Evolutionary conservation across 2,113 vertebrate genomes (phyloP).

Genomic region (Spizaetus ornatus): DNA sequence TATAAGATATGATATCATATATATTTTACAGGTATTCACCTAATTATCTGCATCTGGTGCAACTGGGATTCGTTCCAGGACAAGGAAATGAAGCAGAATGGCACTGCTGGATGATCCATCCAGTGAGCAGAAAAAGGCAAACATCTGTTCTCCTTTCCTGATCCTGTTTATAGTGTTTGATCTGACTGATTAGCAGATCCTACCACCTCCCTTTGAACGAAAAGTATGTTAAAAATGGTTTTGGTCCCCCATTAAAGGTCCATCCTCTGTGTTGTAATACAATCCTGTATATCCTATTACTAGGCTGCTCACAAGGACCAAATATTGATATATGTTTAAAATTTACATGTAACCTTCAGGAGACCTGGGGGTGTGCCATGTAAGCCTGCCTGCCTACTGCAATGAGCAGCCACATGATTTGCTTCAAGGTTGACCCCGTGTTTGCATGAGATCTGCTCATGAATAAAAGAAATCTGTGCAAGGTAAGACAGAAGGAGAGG

Average conservation of each 20-base stretch:
- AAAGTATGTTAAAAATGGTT: not conserved
- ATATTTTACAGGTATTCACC: not conserved
- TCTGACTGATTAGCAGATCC: not conserved
- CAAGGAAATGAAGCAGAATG: not conserved
- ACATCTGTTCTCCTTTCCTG: not conserved
- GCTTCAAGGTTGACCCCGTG: not conserved
- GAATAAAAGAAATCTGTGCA: not conserved
- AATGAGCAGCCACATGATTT: not conserved
- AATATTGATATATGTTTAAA: not conserved
- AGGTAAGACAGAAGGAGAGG: not conserved
- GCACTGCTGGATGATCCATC: not conserved
- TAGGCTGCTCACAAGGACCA: not conserved
- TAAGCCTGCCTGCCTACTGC: not conserved
- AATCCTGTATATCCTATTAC: not conserved
- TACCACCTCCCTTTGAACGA: not conserved
- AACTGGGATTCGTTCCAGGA: not conserved
- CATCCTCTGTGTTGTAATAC: not conserved
- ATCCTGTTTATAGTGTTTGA: not conserved
- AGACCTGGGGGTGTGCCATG: not conserved
- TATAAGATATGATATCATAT: not conserved
- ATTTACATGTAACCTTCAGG: not conserved
- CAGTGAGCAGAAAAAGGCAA: not conserved
- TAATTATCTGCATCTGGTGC: not conserved
- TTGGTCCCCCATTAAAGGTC: accelerated
- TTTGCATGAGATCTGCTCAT: not conserved